These are phyloP conservation scores for Dendrolimus houi DNA, from an alignment of 2,888 invertebrate species.

Conservation along the genomic window DNA sequence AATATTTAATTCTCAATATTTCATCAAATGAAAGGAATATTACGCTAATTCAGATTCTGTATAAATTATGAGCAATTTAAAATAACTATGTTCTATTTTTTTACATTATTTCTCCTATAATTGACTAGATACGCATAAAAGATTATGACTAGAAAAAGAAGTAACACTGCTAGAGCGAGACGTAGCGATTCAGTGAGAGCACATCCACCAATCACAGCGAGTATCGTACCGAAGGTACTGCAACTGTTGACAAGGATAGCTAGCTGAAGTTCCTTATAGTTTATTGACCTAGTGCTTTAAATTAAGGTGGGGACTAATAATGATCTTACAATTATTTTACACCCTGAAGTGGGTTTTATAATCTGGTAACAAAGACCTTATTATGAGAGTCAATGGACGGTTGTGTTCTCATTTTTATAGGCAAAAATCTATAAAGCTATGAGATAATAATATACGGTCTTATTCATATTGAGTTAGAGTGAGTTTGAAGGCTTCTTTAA, in stretches of 20 bases:
- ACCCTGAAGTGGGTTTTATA: no score
- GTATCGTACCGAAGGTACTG: conserved; percentile 40
- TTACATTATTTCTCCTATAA: neutral
- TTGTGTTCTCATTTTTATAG: no score
- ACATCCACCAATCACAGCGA: conserved; percentile 47
- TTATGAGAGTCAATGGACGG: no score
- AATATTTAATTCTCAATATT: no score
- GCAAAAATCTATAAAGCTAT: no score
- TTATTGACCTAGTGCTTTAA: conserved; percentile 1
- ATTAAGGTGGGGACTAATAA: neutral
- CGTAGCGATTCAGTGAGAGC: conserved; percentile 53
- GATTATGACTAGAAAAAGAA: conserved; percentile 45
- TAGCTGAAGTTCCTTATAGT: neutral
- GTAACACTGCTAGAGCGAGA: conserved; percentile 51
- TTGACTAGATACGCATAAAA: conserved; percentile 11
- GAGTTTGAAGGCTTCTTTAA: no score
- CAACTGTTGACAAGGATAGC: conserved; percentile 24
- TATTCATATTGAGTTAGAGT: no score
- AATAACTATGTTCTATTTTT: no score
- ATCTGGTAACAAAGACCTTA: no score
- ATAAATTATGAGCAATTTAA: neutral
- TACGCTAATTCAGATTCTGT: neutral
- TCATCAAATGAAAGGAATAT: no score
- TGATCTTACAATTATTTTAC: neutral
- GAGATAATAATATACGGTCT: no score